Conservation (phyloP, 2,888 invertebrate species). For the Drosophila sordidula region DNA sequence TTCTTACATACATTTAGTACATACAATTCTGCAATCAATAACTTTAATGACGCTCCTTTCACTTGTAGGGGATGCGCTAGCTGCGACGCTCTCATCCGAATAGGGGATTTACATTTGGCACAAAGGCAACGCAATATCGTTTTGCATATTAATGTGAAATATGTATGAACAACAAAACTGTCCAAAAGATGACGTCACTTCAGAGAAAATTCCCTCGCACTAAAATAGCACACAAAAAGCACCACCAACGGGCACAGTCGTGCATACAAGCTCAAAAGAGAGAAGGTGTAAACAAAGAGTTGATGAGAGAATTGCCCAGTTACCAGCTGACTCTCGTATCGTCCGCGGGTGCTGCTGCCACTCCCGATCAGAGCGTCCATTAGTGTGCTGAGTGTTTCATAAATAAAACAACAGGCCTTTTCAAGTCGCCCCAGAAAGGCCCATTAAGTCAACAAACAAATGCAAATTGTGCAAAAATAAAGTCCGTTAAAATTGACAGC, state of each 20-base stretch:
- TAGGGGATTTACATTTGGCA: slow-evolving; percentile 36
- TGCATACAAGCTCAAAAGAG: slow-evolving; percentile 7
- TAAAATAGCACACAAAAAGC: slow-evolving; percentile 8
- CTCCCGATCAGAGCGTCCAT: slow-evolving; percentile 35
- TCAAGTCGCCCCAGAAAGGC: not conserved
- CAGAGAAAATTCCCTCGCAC: slow-evolving; percentile 29
- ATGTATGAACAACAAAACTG: slow-evolving; percentile 12
- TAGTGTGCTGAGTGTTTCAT: slow-evolving; percentile 18
- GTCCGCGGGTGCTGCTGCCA: slow-evolving; percentile 40
- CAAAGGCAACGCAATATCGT: slow-evolving; percentile 2
- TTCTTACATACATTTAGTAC: no score
- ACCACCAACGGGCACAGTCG: slow-evolving; percentile 12
- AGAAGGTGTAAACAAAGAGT: slow-evolving; percentile 34
- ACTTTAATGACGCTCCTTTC: no score
- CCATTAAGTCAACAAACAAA: slow-evolving; percentile 2
- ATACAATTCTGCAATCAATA: no score
- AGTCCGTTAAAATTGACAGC: not conserved
- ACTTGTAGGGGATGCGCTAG: no score
- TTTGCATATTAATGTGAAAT: slow-evolving; percentile 37
- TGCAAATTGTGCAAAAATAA: slow-evolving; percentile 11
- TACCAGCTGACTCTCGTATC: slow-evolving; percentile 35
- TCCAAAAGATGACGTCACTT: slow-evolving; percentile 59
- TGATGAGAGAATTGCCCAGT: slow-evolving; percentile 40
- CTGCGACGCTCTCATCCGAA: not conserved
- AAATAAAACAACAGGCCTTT: slow-evolving; percentile 19